Base-by-base conservation (phyloP, 2,113 vertebrate genomes). In the Willisornis vidua region DNA sequence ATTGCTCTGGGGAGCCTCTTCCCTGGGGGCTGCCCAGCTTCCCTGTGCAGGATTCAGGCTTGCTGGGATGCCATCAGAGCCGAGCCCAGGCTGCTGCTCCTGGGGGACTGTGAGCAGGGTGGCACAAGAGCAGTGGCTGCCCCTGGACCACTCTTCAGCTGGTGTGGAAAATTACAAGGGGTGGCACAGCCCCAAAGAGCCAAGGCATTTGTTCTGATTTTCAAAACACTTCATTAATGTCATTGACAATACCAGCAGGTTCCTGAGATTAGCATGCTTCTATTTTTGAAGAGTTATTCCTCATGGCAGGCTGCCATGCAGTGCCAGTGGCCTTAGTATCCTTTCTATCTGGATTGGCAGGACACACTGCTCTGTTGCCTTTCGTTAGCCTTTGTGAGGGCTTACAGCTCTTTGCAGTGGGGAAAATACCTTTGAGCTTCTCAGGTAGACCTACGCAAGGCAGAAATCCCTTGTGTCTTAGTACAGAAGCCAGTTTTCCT, bases 241-340 rank as follows among this genome's bases (percentile, higher is more conserved):
- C 94, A 93, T 71, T 87, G 94, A 82, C 93, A 90, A 93, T 90
- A 86, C 72, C 63, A 78, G 93, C 90, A 97, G 94, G 86, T 96
- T 94, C 93, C 93, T 72, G 83, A 97, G 96, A 97, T 96, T 95
- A 96, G 87, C 43, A 7, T 2, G 37, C 77, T 97, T 93, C 97
- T 98, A 95, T 97, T 97, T 97, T 95, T 92, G 95, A 97, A 90
- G 91, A 97, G 95, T 89, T 94, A 81, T 85, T 96, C 84, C 67
- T 91, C n/a, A 0, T 73, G 94, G 94, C 90, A 39, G 71, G 45
- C 83, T 86, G 90, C 93, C 96, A 76, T 39, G 85, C n/a, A 46
- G 91, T 82, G 87, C 92, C 87, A 77, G 70, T 1, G 3, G 91
- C 90, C 82, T 76, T 23, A 7, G 70, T 80, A 87, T 90, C 94